Conservation (phyloP, 2,888 invertebrate species). For the Dione juno region DNA sequence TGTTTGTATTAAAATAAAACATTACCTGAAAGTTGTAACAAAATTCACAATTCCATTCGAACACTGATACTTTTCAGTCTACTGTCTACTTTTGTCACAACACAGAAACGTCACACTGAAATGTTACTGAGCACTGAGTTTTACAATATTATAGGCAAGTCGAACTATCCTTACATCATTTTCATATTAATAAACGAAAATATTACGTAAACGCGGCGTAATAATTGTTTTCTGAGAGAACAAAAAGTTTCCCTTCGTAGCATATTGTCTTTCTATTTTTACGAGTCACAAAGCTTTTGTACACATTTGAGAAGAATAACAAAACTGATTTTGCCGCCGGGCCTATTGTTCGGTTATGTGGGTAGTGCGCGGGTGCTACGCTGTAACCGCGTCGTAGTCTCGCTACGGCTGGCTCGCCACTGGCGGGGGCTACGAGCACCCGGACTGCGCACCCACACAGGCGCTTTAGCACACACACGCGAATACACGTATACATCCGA, state of each 20-base stretch:
- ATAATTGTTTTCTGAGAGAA: conserved; percentile 56
- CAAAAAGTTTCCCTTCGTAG: conserved; percentile 58
- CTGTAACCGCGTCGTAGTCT: conserved; percentile 73
- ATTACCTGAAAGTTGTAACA: conserved; percentile 57
- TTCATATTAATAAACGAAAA: conserved; percentile 42
- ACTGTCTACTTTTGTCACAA: conserved; percentile 65
- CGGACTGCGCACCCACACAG: conserved; percentile 75
- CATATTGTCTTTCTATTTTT: conserved; percentile 64
- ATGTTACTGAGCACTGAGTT: conserved; percentile 37
- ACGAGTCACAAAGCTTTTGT: conserved; percentile 69
- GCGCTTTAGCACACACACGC: conserved; percentile 59
- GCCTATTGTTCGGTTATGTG: conserved; percentile 55
- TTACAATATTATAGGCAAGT: conserved; percentile 41
- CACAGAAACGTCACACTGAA: conserved; percentile 61
- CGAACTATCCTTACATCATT: conserved; percentile 40
- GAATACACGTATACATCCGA: conserved; percentile 61
- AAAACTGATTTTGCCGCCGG: conserved; percentile 73
- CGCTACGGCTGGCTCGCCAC: conserved; percentile 75
- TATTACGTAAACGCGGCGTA: conserved; percentile 57
- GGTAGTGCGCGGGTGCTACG: conserved; percentile 64
- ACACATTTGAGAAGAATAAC: conserved; percentile 75
- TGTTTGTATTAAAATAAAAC: no score
- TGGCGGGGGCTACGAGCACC: conserved; percentile 80
- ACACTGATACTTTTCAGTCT: conserved; percentile 51
- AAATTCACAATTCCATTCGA: conserved; percentile 64